Conservation (phyloP, 2,888 invertebrate species). For the Patella caerulea region DNA sequence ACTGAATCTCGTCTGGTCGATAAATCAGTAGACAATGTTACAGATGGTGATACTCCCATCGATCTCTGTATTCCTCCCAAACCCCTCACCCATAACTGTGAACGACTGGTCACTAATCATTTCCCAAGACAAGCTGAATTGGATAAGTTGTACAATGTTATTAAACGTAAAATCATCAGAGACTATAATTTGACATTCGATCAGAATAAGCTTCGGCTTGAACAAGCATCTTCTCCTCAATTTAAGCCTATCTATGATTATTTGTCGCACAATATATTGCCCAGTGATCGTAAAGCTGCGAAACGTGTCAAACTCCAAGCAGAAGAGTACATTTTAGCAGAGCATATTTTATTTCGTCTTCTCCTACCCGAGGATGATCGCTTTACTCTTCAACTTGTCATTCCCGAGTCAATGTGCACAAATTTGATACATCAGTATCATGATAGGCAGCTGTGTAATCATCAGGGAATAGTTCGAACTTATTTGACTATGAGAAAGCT, state of each 20-base stretch:
- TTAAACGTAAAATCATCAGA: background rate
- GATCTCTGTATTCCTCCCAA: background rate
- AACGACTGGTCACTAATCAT: background rate
- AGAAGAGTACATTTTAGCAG: background rate
- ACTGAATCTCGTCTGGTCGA: no score
- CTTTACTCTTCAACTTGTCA: background rate
- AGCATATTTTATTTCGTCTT: background rate
- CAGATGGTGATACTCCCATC: no score
- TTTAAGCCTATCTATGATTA: slow-evolving; percentile 4
- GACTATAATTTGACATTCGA: background rate
- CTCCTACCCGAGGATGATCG: background rate
- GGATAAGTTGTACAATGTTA: background rate
- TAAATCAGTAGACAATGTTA: no score
- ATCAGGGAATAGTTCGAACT: background rate
- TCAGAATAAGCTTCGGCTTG: background rate
- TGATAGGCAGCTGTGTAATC: background rate
- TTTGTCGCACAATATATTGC: background rate
- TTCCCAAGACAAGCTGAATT: background rate
- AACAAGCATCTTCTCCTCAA: slow-evolving; percentile 2
- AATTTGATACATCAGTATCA: slow-evolving; percentile 1
- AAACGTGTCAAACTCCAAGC: background rate
- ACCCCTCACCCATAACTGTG: background rate
- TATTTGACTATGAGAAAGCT: background rate
- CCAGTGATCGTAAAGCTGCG: background rate
- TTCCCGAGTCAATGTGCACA: background rate